phyloP scores from a whole-genome alignment of 2,888 invertebrate genomes.

The Frankliniella intonsa region DNA sequence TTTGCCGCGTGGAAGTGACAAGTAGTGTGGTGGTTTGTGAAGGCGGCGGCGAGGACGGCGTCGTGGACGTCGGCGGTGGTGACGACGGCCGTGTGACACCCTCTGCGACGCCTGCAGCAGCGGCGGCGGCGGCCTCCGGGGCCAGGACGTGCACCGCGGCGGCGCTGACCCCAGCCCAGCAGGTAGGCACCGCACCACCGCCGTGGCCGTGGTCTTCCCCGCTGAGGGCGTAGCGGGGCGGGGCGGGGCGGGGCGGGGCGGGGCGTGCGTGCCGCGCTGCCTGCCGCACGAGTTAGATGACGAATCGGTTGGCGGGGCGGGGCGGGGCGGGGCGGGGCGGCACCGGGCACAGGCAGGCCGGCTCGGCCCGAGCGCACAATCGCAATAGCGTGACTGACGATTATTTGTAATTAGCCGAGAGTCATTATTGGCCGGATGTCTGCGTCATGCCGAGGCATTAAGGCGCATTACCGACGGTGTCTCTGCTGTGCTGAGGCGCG shows the following conservation, averaged over 20 bases:
- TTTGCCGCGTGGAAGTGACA: not conserved
- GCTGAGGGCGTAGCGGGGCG: no score
- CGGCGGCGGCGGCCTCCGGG: no score
- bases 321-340: no score
- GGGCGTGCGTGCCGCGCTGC: no score
- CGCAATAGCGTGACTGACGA: slow-evolving; percentile 24
- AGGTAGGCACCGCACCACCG: no score
- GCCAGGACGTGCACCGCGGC: no score
- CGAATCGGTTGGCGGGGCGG: not conserved
- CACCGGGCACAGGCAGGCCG: no score
- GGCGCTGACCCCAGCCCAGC: not conserved
- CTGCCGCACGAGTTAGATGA: slow-evolving; percentile 11
- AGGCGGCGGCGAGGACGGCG: not conserved
- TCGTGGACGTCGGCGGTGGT: not conserved
- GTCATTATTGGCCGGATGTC: slow-evolving; percentile 26
- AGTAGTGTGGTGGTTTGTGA: not conserved
- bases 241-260: no score
- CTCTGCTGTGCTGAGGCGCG: not conserved
- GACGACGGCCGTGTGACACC: not conserved
- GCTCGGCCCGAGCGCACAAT: not conserved
- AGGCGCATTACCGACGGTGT: not conserved
- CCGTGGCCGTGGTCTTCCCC: no score
- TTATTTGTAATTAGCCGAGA: slow-evolving; percentile 13
- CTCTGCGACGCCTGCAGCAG: not conserved
- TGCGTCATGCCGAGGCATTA: slow-evolving; percentile 22